These are phyloP conservation scores for Sabatieria punctata DNA, from an alignment of 2,888 invertebrate genomes.

Conservation along the genomic window DNA sequence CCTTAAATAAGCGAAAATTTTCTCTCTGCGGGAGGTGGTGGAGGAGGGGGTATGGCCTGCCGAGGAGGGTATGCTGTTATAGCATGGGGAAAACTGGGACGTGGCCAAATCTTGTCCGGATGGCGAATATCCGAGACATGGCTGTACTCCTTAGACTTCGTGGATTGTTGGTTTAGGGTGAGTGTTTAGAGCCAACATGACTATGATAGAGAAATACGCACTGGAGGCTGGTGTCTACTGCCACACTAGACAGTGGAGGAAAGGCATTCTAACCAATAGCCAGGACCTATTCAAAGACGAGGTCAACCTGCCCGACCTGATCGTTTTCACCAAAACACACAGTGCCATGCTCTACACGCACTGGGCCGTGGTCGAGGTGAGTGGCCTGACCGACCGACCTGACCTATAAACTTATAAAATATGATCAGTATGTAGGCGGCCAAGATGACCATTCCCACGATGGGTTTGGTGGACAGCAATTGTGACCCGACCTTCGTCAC, in stretches of 20 bases:
- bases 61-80: too few relatives aligned
- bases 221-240: conserved; percentile 74
- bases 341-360: too few relatives aligned
- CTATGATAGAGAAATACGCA: conserved; percentile 66
- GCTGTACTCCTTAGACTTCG: too few relatives aligned
- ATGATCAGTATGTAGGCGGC: too few relatives aligned
- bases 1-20: too few relatives aligned
- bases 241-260: conserved; percentile 62
- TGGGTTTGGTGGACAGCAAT: conserved; percentile 77
- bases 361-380: conserved; percentile 22
- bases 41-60: too few relatives aligned
- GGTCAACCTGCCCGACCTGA: conserved; percentile 73
- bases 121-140: too few relatives aligned
- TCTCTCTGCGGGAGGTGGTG: too few relatives aligned
- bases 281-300: conserved; percentile 56
- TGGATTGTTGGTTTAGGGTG: background rate
- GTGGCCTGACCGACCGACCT: too few relatives aligned
- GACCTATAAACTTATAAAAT: too few relatives aligned
- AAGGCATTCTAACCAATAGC: conserved; percentile 70
- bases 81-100: too few relatives aligned
- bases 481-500: conserved; percentile 82
- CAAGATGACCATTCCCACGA: conserved; percentile 70
- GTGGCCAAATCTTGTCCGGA: too few relatives aligned
- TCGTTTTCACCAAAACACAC: conserved; percentile 67
- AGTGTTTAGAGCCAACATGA: conserved; percentile 8